A percentile compares a stretch with the other conserved stretches of the same genome.
phyloP scores from a whole-genome alignment of 1,140 invertebrate species.

The Microplitis mediator region DNA sequence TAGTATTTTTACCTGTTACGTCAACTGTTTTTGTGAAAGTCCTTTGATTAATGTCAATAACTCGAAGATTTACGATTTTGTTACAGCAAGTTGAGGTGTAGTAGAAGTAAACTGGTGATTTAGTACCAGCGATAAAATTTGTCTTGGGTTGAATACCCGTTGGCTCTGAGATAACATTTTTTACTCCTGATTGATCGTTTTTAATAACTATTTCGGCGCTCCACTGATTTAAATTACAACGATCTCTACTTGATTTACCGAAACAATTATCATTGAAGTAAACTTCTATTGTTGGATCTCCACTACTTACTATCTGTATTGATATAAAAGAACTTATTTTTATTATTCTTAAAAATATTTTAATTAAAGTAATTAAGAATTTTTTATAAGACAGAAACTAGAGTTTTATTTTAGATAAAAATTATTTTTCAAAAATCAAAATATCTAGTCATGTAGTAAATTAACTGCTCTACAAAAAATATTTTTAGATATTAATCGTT shows the following conservation, averaged over 20 bases:
- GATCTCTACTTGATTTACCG: conserved; percentile 49
- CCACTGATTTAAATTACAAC: conserved; percentile 67
- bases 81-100: conserved; percentile 70
- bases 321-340: no score
- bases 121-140: conserved; percentile 66
- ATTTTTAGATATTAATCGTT: no score
- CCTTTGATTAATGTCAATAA: conserved; percentile 67
- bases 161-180: conserved; percentile 65
- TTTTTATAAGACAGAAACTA: no score
- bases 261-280: conserved; percentile 65
- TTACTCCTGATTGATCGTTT: conserved; percentile 65
- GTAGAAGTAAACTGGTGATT: conserved; percentile 63
- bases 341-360: no score
- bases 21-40: conserved; percentile 64
- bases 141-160: conserved; percentile 54
- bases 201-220: conserved; percentile 66
- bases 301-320: conserved; percentile 46
- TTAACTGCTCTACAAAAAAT: no score
- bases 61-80: conserved; percentile 64
- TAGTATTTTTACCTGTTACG: conserved; percentile 48
- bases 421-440: no score
- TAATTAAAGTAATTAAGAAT: no score
- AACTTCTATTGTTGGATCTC: conserved; percentile 60
- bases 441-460: no score
- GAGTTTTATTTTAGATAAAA: no score